Conservation (phyloP, 2,797 vertebrate genomes). For the Sebastes kiyomatsui region DNA sequence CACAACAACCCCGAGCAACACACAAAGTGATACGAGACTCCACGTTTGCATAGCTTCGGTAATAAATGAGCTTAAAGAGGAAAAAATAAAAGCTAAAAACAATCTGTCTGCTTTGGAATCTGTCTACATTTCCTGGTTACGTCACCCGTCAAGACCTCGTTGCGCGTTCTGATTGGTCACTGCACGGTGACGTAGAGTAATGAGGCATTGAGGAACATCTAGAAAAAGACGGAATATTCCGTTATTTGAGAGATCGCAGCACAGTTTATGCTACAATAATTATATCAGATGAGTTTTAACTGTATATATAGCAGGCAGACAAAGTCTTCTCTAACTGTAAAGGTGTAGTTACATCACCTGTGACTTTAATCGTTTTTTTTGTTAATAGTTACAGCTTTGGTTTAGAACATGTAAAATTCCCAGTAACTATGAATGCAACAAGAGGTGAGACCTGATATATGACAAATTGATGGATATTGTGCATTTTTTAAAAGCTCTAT, state of each 20-base stretch:
- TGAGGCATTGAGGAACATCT: constrained; percentile 33
- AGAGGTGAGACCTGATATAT: not conserved
- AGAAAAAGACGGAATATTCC: rapidly evolving
- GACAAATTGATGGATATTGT: not conserved
- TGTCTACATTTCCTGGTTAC: constrained; percentile 60
- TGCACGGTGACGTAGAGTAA: not conserved
- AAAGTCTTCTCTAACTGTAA: rapidly evolving
- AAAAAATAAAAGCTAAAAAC: constrained; percentile 16
- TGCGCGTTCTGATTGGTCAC: constrained; percentile 58
- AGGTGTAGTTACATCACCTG: rapidly evolving
- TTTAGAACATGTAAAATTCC: rapidly evolving
- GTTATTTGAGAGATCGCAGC: rapidly evolving
- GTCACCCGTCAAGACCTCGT: constrained; percentile 53
- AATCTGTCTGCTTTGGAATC: not conserved
- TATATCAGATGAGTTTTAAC: not conserved
- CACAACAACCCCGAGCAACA: constrained; percentile 86
- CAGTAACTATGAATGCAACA: not conserved
- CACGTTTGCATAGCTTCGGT: constrained; percentile 87
- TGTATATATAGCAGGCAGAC: rapidly evolving
- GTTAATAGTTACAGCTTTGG: not conserved
- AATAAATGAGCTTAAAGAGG: not conserved
- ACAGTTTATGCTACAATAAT: rapidly evolving
- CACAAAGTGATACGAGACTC: constrained; percentile 82
- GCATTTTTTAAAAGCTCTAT: not conserved
- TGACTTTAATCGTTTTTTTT: not conserved